A percentile compares a stretch with the other conserved stretches of the same genome.
phyloP scores from a whole-genome alignment of 2,113 vertebrate genomes.

The Empidonax traillii region DNA sequence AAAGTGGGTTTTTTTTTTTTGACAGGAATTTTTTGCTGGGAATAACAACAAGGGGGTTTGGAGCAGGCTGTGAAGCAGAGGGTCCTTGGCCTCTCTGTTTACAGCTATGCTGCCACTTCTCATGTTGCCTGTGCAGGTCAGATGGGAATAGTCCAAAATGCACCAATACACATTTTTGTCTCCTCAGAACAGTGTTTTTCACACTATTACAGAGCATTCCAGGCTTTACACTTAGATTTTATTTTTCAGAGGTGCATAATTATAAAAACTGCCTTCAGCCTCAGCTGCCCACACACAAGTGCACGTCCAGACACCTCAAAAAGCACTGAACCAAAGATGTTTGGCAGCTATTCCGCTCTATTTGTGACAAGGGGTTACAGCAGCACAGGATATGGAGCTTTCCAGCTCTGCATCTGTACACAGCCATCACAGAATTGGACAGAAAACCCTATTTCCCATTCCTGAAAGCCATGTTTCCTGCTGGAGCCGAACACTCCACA shows the following conservation, averaged over 20 bases:
- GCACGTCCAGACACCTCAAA: not conserved
- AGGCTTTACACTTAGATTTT: not conserved
- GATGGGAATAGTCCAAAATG: constrained; percentile 36
- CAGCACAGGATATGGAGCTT: not conserved
- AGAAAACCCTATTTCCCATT: constrained; percentile 10
- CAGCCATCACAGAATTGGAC: not conserved
- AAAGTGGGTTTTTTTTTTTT: not conserved
- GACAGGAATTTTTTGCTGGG: constrained; percentile 44
- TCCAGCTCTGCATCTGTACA: not conserved
- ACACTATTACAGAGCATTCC: not conserved
- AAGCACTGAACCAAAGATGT: not conserved
- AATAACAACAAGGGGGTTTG: not conserved
- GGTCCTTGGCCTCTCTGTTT: constrained; percentile 59
- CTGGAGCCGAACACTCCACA: accelerated
- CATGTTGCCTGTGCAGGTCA: not conserved
- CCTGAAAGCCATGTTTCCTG: constrained; percentile 4
- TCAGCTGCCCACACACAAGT: not conserved
- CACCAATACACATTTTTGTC: not conserved
- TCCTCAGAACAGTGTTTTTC: constrained; percentile 37
- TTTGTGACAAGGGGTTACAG: not conserved
- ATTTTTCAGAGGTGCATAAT: constrained; percentile 37
- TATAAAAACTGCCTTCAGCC: not conserved
- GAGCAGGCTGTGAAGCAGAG: constrained; percentile 40
- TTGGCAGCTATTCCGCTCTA: constrained; percentile 6
- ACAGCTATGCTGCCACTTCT: constrained; percentile 46